Base-by-base conservation (phyloP, 2,113 vertebrate genomes). In the Electrona antarctica region DNA sequence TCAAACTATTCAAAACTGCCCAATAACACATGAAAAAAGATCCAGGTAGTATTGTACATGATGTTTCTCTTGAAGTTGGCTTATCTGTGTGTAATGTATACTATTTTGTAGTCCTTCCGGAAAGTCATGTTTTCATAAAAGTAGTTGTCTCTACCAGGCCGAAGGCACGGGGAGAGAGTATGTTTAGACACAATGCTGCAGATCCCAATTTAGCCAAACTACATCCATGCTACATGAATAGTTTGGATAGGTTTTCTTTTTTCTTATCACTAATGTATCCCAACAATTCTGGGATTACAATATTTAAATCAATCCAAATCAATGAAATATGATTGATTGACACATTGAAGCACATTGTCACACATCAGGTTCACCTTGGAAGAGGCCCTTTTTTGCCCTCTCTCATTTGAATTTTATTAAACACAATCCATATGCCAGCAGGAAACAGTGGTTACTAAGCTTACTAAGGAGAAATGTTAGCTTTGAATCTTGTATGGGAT, bases 241-340 rank as follows among this genome's bases (percentile, higher is more conserved):
- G 74, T 62, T 59, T 82, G 83, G 48, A 80, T 88, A 73, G 86
- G 85, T 52, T 87, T 83, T 89, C 86, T 87, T 82, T 79, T 83
- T 85, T 69, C 77, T 81, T 82, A 74, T 59, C 71, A 58, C 64
- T 28, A 21, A 21, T 21, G 21, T 12, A 15, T 59, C 51, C 57
- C 21, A 10, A 55, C 33, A 41, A 41, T 41, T 41, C 33, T 41
- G 33, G 3, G 33, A 41, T 41, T 4, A 41, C 33, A 4, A 41
- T 41, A 41, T 41, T 41, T 41, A 4, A 41, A 41, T 41, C 33
- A 47, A 55, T 74, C 59, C 28, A 12, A 64, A 74, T 12, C 55
- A 60, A 6, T 47, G 33, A 57, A 60, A 52, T 55, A 72, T 74
- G 14, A 61, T 13, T 1, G 7, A 51, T 58, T 57, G 21, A 21